Base-by-base conservation (phyloP, 2,888 invertebrate genomes). In the Troides oblongomaculatus region DNA sequence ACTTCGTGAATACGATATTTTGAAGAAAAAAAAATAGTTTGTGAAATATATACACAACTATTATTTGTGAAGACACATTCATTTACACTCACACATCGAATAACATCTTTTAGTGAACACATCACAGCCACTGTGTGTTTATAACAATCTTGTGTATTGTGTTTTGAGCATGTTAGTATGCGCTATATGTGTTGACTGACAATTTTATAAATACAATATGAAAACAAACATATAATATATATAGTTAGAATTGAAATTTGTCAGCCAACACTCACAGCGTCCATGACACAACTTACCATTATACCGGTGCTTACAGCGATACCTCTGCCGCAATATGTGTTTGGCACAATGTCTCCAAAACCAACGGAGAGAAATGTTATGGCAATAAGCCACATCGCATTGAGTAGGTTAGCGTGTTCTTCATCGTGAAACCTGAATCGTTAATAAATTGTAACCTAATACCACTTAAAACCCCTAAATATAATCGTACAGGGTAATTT, bases 301-400 rank as follows among this genome's bases (percentile, higher is more conserved):
- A 99, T 99, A 89, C 99, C 99, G 82, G 99, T 99, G 93, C 97
- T 97, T 89, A 99, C 99, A 86, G 99, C 99, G 90, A 99, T 99
- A 88, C 98, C 98, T 92, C 99, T 95, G 87, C 99, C 99, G 94
- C 99, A 99, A 94, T 99, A 99, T 79, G 99, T 99, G 94, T 99
- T 99, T 90, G 99, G 99, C 89, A 99, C 99, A 90, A 99, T 98
- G 94, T 99, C 99, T 88, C 99, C 99, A 94, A 99, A 99, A 90
- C 99, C 99, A 87, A 99, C 99, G 94, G 99, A 99, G 89, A 99
- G 96, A 95, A 99, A 99, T 84, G 99, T 99, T 89, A 99, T 99
- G 86, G 99, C 99, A 92, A 99, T 99, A 93, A 99, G 96, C 99
- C 99, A 99, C 98, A 99, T 99, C 85, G 99, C 98, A 94, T 99